These are phyloP conservation scores for Rhipidura dahli DNA, from an alignment of 2,113 vertebrate genomes.

Conservation along the genomic window DNA sequence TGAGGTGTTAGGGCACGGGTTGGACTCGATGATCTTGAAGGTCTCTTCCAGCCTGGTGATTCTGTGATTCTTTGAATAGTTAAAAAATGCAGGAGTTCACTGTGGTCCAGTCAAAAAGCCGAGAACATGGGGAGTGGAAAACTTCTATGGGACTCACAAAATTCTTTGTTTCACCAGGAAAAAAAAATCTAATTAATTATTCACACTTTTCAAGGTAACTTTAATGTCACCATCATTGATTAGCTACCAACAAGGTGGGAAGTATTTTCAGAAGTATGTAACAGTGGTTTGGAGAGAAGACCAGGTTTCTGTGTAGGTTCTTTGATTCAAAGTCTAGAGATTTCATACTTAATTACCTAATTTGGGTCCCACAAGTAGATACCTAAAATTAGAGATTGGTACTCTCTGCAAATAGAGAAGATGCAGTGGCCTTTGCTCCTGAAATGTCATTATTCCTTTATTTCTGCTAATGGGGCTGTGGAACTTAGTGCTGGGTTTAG, in stretches of 20 bases:
- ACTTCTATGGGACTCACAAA: neutral
- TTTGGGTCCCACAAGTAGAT: neutral
- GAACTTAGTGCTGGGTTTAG: neutral
- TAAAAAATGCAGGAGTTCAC: neutral
- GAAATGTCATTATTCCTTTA: neutral
- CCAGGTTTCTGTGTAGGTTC: neutral
- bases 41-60: too few species aligned
- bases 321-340: neutral
- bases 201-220: neutral
- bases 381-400: neutral
- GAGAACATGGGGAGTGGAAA: slow-evolving; percentile 61
- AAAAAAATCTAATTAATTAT: neutral
- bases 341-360: neutral
- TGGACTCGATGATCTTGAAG: too few species aligned
- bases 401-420: neutral
- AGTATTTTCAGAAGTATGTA: neutral
- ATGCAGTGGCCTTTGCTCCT: neutral
- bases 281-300: neutral
- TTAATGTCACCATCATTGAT: neutral
- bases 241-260: neutral
- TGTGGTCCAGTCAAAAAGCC: slow-evolving; percentile 41
- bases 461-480: neutral
- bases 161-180: neutral
- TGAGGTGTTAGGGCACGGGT: too few species aligned
- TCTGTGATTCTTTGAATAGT: neutral